Conservation (phyloP, 2,797 vertebrate species). For the Delichon dasypus region DNA sequence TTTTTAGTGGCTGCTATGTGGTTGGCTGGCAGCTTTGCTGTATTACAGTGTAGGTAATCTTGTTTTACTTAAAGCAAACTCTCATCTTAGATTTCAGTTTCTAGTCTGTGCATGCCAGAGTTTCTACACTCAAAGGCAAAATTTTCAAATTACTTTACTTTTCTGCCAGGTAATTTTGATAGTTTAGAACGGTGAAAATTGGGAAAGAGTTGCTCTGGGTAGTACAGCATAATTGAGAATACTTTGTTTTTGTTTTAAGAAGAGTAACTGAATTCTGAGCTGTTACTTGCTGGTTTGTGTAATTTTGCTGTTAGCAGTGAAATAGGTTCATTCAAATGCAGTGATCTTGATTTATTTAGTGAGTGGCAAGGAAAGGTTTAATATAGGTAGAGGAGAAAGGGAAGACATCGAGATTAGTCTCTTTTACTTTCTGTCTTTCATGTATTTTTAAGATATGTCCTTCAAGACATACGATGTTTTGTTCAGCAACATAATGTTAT, state of each 20-base stretch:
- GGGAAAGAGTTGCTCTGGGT: not conserved
- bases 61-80: not conserved
- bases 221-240: not conserved
- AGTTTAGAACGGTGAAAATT: not conserved
- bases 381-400: not conserved
- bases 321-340: not conserved
- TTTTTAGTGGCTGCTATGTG: not conserved
- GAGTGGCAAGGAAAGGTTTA: not conserved
- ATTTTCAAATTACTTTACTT: not conserved
- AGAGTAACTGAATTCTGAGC: not conserved
- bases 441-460: not conserved
- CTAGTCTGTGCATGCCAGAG: not conserved
- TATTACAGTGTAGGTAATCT: not conserved
- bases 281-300: not conserved
- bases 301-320: not conserved
- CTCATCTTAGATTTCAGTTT: not conserved
- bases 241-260: not conserved
- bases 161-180: not conserved
- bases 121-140: not conserved
- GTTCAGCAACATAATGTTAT: not conserved
- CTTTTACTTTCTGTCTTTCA: not conserved
- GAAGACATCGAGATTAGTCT: not conserved
- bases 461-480: not conserved
- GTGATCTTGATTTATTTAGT: not conserved
- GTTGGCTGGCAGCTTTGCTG: not conserved